phyloP scores from a whole-genome alignment of 2,888 invertebrate species.

The Oscheius myriophilus region DNA sequence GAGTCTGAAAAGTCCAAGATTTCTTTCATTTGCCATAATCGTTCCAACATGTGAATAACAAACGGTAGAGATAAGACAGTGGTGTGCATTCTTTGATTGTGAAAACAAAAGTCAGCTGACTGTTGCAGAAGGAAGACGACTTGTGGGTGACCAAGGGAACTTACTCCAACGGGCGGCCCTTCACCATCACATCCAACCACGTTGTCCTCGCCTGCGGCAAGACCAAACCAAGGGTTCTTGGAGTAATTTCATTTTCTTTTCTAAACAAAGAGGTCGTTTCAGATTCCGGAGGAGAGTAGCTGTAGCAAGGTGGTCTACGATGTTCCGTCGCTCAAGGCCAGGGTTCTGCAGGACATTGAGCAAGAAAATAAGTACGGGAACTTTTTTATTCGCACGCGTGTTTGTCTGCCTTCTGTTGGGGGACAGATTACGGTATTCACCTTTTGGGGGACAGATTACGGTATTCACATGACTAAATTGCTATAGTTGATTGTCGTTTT shows the following conservation, averaged over 20 bases:
- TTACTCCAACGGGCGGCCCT: conserved; percentile 33
- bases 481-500: too few relatives aligned
- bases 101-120: background rate
- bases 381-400: too few relatives aligned
- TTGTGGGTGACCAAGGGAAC: conserved; percentile 44
- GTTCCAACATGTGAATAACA: conserved; percentile 3
- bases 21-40: background rate
- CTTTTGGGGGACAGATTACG: too few relatives aligned
- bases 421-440: too few relatives aligned
- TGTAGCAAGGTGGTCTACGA: conserved; percentile 60
- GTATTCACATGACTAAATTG: too few relatives aligned
- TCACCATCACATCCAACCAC: conserved; percentile 36
- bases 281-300: conserved; percentile 33
- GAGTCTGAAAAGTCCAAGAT: background rate
- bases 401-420: too few relatives aligned
- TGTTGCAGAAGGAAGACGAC: conserved; percentile 38
- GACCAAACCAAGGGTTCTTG: conserved; percentile 51
- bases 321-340: conserved; percentile 48
- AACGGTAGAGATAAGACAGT: background rate
- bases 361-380: conserved; percentile 33
- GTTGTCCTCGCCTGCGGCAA: conserved; percentile 65
- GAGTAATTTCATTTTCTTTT: conserved; percentile 35
- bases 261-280: background rate
- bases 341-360: conserved; percentile 33
- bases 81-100: background rate